Evolutionary conservation across 2,797 vertebrate genomes (phyloP).

Genomic region (Pelodytes ibericus): DNA sequence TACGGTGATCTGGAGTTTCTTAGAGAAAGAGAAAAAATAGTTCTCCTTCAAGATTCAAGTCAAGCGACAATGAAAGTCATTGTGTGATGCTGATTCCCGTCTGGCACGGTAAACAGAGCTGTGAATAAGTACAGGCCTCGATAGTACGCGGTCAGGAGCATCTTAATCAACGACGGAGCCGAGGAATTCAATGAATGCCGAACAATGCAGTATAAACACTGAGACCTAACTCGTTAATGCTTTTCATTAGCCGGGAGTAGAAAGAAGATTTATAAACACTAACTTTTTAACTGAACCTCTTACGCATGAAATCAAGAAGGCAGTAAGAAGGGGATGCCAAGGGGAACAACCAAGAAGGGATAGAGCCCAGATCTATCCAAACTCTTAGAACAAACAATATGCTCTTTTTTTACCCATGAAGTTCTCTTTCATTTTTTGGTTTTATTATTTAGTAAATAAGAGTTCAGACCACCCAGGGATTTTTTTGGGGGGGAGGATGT

Average conservation of each 20-base stretch:
- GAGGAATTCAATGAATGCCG: slow-evolving; percentile 49
- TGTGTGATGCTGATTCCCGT: slow-evolving; percentile 56
- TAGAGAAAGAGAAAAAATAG: slow-evolving; percentile 54
- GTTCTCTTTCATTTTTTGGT: not conserved
- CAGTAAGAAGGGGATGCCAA: slow-evolving; percentile 6
- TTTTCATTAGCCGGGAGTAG: slow-evolving; percentile 3
- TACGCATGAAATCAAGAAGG: not conserved
- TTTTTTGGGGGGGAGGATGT: too few species aligned
- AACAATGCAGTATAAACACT: slow-evolving; percentile 5
- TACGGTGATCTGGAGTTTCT: slow-evolving; percentile 56
- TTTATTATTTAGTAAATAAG: not conserved
- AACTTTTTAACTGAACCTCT: slow-evolving; percentile 7
- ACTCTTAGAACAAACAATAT: too few species aligned
- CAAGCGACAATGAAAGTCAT: slow-evolving; percentile 56
- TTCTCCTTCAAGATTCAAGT: slow-evolving; percentile 57
- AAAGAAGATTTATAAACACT: slow-evolving; percentile 20
- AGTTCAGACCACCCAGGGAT: not conserved
- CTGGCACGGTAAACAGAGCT: slow-evolving; percentile 6
- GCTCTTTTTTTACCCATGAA: too few species aligned
- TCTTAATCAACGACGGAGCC: slow-evolving; percentile 45
- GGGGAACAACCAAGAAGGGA: not conserved
- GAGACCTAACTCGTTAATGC: not conserved
- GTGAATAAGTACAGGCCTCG: slow-evolving; percentile 39
- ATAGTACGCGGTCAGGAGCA: slow-evolving; percentile 16
- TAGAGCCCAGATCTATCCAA: too few species aligned